A percentile compares a stretch with the other conserved stretches of the same genome.
Conservation (phyloP, 1,140 invertebrate genomes). For the Asbolus verrucosus region DNA sequence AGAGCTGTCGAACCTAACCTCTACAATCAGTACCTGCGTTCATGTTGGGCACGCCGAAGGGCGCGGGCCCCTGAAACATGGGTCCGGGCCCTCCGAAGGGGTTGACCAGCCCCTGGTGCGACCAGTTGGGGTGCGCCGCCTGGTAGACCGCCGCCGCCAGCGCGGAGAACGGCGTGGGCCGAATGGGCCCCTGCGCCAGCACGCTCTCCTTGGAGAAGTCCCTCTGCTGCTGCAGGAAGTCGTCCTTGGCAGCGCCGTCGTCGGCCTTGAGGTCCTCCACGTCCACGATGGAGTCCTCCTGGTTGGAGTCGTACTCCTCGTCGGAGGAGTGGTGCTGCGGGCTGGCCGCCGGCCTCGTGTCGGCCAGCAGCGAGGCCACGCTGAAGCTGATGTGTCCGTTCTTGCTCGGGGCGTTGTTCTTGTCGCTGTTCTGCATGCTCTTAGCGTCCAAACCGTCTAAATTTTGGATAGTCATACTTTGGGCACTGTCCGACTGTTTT, state of each 20-base stretch:
- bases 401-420: slow-evolving; percentile 64
- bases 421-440: slow-evolving; percentile 67
- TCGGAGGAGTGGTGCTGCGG: slow-evolving; percentile 69
- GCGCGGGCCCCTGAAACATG: slow-evolving; percentile 69
- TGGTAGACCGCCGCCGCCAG: slow-evolving; percentile 71
- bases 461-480: slow-evolving; percentile 65
- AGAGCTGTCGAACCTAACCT: not conserved
- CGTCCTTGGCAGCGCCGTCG: slow-evolving; percentile 51
- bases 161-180: slow-evolving; percentile 76
- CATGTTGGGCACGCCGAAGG: slow-evolving; percentile 72
- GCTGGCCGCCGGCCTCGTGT: slow-evolving; percentile 67
- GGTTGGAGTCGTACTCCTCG: slow-evolving; percentile 74
- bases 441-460: slow-evolving; percentile 59
- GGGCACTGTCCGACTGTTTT: slow-evolving; percentile 58
- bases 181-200: slow-evolving; percentile 68
- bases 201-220: slow-evolving; percentile 59
- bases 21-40: slow-evolving; percentile 66
- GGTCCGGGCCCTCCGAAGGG: slow-evolving; percentile 66
- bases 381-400: slow-evolving; percentile 74
- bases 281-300: slow-evolving; percentile 76
- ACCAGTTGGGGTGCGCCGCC: slow-evolving; percentile 64
- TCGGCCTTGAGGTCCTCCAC: slow-evolving; percentile 71
- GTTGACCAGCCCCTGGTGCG: slow-evolving; percentile 71
- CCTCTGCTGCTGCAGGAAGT: slow-evolving; percentile 54
- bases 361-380: slow-evolving; percentile 75